Conservation (phyloP, 2,113 vertebrate species). For the Piprites chloris region DNA sequence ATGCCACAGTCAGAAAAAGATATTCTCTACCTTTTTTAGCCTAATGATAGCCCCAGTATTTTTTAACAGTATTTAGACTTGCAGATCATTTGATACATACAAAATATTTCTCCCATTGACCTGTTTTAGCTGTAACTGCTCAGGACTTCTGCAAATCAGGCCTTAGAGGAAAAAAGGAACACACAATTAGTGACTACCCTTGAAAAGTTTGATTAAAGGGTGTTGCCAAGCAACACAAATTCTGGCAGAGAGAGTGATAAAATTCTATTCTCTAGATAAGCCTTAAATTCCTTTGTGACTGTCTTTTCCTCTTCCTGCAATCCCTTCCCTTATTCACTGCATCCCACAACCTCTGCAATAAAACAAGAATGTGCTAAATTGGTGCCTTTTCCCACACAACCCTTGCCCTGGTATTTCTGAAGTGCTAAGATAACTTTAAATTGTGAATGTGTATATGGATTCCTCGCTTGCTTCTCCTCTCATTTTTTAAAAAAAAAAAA, state of each 20-base stretch:
- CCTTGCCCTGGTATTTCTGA: not conserved
- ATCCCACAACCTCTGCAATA: not conserved
- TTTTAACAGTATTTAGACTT: not conserved
- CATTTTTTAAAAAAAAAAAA: not conserved
- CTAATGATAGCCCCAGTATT: not conserved
- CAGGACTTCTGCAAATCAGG: not conserved
- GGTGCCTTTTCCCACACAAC: not conserved
- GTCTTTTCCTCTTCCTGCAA: not conserved
- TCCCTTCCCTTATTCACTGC: not conserved
- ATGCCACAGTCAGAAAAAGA: not conserved
- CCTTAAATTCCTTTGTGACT: not conserved
- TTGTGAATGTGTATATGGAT: not conserved
- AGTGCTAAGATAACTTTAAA: not conserved
- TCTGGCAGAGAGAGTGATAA: conserved; percentile 5
- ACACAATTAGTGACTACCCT: not conserved
- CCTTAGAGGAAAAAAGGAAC: not conserved
- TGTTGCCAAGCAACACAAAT: conserved; percentile 41
- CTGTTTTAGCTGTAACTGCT: not conserved
- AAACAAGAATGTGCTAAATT: not conserved
- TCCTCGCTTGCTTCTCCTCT: not conserved
- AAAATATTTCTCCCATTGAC: not conserved
- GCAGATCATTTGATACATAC: not conserved
- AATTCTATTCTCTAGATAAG: not conserved
- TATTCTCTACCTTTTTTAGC: not conserved
- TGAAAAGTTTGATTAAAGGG: conserved; percentile 19